Base-by-base conservation (phyloP, 92 coral and sea anemone genomes). In the Porites cylindrica region DNA sequence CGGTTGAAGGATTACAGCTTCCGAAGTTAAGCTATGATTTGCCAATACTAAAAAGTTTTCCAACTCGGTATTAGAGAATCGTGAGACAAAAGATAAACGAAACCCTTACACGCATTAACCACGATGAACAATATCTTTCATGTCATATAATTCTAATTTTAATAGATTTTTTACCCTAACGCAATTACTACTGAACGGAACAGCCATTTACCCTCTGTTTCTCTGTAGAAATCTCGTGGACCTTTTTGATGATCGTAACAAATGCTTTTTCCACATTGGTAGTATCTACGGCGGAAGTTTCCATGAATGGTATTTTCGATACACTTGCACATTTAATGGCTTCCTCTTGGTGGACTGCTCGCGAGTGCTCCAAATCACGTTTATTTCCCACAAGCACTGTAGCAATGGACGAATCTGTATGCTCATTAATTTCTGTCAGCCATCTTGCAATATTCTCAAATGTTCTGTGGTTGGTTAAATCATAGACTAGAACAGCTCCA, bases 351-450 rank as follows among this genome's bases (percentile, higher is more conserved):
- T 93, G 91, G 67, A 97, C 93, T 10, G 99, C 99, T 59, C 98
- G 91, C 64, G 96, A 85, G 84, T 97, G 99, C 90, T 82, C 94
- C 92, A 97, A 91, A 90, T 97, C 99, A 77, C 97, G 87, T 91
- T 97, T 97, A 82, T 97, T 97, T 47, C 99, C 99, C 51, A 97
- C 98, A 84, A 97, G 91, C 99, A 97, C 94, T 54, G 93, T 96
- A 21, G 96, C 98, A 71, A 97, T 97, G 54, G 96, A 90, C 32
- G 94, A 94, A 21, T 93, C 96, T 1, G 99, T 98, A 88, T 97
- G 99, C 53, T 97, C 99, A 17, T 95, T 85, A 13, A 97, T 97
- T 90, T 97, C 99, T 86, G 90, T 72, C 59, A 97, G 81, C 99
- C 99, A 97, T 21, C 98, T 91, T 24, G 85, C 98, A 0, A 97